These are phyloP conservation scores for Orchestes rusci DNA, from an alignment of 2,888 invertebrate genomes.

Conservation along the genomic window DNA sequence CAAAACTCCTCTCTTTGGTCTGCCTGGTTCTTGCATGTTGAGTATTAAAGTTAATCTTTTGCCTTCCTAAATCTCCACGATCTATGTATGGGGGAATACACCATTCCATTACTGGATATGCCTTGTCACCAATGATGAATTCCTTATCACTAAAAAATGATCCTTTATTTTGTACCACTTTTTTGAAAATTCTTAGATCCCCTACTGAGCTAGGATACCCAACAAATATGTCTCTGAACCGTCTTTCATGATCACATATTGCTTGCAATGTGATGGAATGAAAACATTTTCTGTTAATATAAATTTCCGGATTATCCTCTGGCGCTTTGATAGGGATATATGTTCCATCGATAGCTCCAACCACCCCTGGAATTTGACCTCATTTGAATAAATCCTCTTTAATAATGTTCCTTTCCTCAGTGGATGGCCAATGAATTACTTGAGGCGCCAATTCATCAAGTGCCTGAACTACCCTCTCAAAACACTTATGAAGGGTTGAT, in stretches of 20 bases:
- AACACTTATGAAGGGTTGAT: conserved; percentile 12
- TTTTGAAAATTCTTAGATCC: no score
- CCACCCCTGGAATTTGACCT: conserved; percentile 17
- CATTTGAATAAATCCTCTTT: conserved; percentile 16
- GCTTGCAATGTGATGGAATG: no score
- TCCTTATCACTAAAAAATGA: conserved; percentile 12
- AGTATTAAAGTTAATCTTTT: conserved; percentile 12
- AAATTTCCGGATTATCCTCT: conserved; percentile 23
- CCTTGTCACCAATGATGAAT: conserved; percentile 29
- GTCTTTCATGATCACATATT: conserved; percentile 18
- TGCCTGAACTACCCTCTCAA: conserved; percentile 12
- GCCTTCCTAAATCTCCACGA: conserved; percentile 7
- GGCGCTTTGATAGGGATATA: conserved; percentile 29
- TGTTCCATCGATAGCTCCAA: conserved; percentile 28
- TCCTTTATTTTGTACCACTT: no score
- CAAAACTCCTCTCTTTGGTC: no score
- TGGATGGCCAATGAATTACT: conserved; percentile 19
- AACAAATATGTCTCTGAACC: conserved; percentile 27
- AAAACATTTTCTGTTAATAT: conserved; percentile 27
- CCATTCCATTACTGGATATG: no score
- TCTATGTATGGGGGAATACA: conserved; percentile 23
- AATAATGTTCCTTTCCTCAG: conserved; percentile 10
- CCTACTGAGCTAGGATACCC: no score
- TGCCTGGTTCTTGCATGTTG: no score
- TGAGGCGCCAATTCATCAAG: conserved; percentile 4